A percentile compares a stretch with the other conserved stretches of the same genome.
Evolutionary conservation across 1,140 invertebrate species (phyloP).

Genomic region (Zaprionus davidi): DNA sequence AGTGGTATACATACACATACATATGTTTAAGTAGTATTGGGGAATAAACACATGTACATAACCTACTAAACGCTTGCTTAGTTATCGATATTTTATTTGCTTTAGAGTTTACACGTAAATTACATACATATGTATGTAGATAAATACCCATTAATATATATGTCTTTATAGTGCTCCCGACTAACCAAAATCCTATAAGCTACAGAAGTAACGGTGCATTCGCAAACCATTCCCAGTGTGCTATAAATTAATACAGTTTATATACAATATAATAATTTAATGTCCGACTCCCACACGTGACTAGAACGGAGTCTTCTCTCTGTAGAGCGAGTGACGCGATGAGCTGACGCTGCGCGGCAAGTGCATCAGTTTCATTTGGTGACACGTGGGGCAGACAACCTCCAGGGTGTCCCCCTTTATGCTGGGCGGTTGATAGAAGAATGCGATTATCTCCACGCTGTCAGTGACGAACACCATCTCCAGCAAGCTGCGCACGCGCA

Average conservation of each 20-base stretch:
- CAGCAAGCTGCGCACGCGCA: constrained; percentile 85
- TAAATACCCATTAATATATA: constrained; percentile 58
- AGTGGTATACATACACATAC: too few species aligned
- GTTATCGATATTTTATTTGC: constrained; percentile 47
- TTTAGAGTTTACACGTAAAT: constrained; percentile 40
- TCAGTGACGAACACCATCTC: constrained; percentile 85
- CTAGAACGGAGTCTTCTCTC: constrained; percentile 71
- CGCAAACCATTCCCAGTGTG: constrained; percentile 48
- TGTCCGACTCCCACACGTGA: neutral
- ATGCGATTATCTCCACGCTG: constrained; percentile 85
- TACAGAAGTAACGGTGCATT: constrained; percentile 73
- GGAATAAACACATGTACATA: too few species aligned
- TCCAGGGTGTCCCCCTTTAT: constrained; percentile 64
- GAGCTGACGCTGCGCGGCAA: constrained; percentile 68
- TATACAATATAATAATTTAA: constrained; percentile 19
- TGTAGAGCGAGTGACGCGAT: constrained; percentile 62
- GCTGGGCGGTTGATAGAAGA: constrained; percentile 82
- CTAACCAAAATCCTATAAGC: constrained; percentile 45
- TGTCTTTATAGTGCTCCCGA: constrained; percentile 31
- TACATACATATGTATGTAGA: constrained; percentile 52
- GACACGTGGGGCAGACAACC: constrained; percentile 68
- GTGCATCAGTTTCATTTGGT: constrained; percentile 69
- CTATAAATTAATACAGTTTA: constrained; percentile 31
- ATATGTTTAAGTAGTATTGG: too few species aligned
- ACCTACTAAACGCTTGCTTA: neutral